phyloP scores from a whole-genome alignment of 2,113 vertebrate genomes.

The Turnix velox region DNA sequence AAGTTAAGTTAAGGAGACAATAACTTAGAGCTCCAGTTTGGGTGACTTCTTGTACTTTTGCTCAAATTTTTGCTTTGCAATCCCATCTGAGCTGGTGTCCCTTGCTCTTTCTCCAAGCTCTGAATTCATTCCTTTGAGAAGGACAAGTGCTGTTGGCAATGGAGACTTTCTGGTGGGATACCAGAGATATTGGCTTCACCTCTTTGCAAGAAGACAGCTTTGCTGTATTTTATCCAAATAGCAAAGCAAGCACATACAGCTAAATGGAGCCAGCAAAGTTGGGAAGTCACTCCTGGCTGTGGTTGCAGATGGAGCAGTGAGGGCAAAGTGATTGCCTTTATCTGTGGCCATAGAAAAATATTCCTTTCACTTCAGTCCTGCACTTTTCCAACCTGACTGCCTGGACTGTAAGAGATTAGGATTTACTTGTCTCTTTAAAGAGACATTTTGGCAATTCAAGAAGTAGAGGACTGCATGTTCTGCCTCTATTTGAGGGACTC shows the following conservation, averaged over 20 bases:
- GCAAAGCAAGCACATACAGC: fast-evolving
- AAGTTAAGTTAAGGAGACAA: neutral
- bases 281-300: neutral
- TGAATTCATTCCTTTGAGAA: neutral
- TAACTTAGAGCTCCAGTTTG: neutral
- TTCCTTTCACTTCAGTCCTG: neutral
- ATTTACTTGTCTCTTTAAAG: neutral
- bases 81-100: neutral
- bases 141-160: neutral
- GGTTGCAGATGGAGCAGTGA: neutral
- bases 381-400: neutral
- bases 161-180: neutral
- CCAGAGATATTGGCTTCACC: neutral
- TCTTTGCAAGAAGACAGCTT: fast-evolving
- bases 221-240: neutral
- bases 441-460: neutral
- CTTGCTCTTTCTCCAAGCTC: neutral
- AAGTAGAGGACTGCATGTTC: neutral
- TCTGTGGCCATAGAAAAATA: neutral
- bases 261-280: neutral
- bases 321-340: neutral
- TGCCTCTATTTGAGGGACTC: neutral
- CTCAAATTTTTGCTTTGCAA: neutral
- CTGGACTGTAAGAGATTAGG: neutral
- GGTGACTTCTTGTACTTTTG: neutral